Base-by-base conservation (phyloP, 2,888 invertebrate genomes). In the Ennomos erosarius region DNA sequence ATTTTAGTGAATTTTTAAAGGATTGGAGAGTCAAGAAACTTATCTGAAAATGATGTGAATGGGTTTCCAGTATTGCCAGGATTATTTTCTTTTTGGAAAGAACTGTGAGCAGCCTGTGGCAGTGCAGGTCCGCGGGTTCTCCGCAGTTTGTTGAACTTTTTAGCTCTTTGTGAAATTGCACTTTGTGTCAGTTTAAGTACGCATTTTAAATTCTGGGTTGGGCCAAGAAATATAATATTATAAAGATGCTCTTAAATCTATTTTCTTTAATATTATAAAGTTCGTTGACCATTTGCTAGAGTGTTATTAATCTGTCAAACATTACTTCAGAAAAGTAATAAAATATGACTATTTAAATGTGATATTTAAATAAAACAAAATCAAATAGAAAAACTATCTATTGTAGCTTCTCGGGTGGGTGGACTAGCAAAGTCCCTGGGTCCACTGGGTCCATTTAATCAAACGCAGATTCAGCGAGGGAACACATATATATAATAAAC, bases 141-240 rank as follows among this genome's bases (percentile, higher is more conserved):
- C 58, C 16, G 13, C 55, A 68, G 58, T 70, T 62, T 60, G 63
- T 68, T 71, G 64, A 74, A 73, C 73, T 67, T 73, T 66, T 55
- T 55, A 70, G 62, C 67, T 69, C 72, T 73, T 70, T 71, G 67
- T 63, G 36, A 73, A 64, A 75, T 71, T 71, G 67, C 65, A 66
- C 55, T 38, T 57, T 58, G 64, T 58, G 48, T 52, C 68, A 65
- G 52, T 45, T 13, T n/a, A n/a, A n/a, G n/a, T n/a, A 46, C 38
- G 46, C 43, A 44, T 44, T 59, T 51, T 38, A 46, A 47, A 54
- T 54, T 47, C 50, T 36, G 10, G 40, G 33, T 51, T 40, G 43
- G 43, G 33, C 13, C 34, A 16, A 16, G 1, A 16, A n/a, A 49
- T 53, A 1, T 6, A 44, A 26, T 47, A 48, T 55, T 37, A 36